Conservation (phyloP, 2,797 vertebrate genomes). For the Sebastes oblongus region DNA sequence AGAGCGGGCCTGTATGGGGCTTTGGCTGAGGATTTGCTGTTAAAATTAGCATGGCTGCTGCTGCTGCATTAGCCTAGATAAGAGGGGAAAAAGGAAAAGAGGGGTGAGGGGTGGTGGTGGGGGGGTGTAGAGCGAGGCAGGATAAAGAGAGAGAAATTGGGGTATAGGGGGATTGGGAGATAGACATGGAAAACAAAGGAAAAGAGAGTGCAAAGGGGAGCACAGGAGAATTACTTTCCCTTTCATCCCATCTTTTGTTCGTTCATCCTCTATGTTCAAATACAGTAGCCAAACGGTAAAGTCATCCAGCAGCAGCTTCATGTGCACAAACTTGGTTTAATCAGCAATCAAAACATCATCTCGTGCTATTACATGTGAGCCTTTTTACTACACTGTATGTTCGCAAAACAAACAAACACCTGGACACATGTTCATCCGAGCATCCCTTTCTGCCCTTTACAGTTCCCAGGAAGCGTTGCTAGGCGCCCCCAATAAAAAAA, state of each 20-base stretch:
- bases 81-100: conserved; percentile 58
- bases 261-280: conserved; percentile 26
- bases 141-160: conserved; percentile 53
- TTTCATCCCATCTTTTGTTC: conserved; percentile 57
- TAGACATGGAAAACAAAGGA: conserved; percentile 36
- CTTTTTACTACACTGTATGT: background rate
- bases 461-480: conserved; percentile 19
- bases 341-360: background rate
- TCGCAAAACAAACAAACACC: background rate
- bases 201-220: conserved; percentile 24
- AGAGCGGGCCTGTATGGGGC: conserved; percentile 53
- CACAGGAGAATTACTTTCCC: conserved; percentile 38
- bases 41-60: conserved; percentile 78
- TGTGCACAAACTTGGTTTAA: background rate
- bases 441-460: background rate
- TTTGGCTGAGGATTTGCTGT: conserved; percentile 78
- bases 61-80: conserved; percentile 82
- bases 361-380: background rate
- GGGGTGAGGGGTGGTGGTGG: conserved; percentile 26
- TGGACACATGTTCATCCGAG: background rate
- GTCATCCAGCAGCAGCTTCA: background rate
- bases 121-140: conserved; percentile 22
- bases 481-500: background rate
- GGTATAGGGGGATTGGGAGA: conserved; percentile 46
- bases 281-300: conserved; percentile 18